These are phyloP conservation scores for Hystrix brachyura DNA, from an alignment of 2,113 vertebrate genomes.

Conservation along the genomic window DNA sequence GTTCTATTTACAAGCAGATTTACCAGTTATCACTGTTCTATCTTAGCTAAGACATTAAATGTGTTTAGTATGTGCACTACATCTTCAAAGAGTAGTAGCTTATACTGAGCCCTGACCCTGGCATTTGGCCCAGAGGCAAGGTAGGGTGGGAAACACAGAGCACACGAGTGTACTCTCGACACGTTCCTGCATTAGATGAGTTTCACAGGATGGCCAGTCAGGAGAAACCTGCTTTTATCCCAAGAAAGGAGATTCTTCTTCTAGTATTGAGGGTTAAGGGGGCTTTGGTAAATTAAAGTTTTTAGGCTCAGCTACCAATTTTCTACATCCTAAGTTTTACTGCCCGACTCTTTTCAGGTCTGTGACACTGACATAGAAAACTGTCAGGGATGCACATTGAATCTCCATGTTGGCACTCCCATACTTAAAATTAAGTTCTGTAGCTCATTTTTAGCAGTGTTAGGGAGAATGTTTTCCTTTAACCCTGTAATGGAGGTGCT, in stretches of 20 bases:
- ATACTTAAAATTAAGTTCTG: slow-evolving; percentile 2
- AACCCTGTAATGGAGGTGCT: not conserved
- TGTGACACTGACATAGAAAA: not conserved
- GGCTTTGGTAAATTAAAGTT: not conserved
- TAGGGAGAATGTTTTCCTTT: not conserved
- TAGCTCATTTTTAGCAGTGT: not conserved
- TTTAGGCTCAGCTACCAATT: not conserved
- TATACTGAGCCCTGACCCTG: not conserved
- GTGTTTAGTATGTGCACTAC: not conserved
- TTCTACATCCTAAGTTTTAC: not conserved
- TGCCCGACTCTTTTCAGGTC: not conserved
- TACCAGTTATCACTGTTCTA: not conserved
- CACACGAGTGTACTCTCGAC: not conserved
- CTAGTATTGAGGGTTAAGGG: not conserved
- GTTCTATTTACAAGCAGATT: not conserved
- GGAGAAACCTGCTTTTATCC: not conserved
- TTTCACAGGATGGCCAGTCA: not conserved
- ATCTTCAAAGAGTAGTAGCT: not conserved
- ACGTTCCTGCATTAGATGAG: not conserved
- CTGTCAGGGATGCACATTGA: not conserved
- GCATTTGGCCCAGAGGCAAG: not conserved
- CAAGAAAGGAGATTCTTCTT: not conserved
- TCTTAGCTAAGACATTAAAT: not conserved
- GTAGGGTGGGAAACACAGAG: rapidly evolving
- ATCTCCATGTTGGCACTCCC: not conserved